Evolutionary conservation across 2,797 vertebrate genomes (phyloP).

Genomic region (Pipistrellus nathusii): DNA sequence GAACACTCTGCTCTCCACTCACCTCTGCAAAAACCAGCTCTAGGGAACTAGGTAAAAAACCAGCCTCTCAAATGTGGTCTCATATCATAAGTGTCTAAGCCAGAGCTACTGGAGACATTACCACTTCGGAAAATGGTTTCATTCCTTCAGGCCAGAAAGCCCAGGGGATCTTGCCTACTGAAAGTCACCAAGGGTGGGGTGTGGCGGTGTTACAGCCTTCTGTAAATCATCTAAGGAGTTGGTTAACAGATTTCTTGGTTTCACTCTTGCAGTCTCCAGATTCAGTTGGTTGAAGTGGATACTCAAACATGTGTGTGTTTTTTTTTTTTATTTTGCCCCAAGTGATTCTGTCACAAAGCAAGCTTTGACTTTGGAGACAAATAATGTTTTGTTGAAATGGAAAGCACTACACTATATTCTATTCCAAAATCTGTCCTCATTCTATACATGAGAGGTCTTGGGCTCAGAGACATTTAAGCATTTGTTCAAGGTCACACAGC

Average conservation of each 20-base stretch:
- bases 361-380: neutral
- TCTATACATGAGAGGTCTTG: slow-evolving; percentile 1
- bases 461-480: slow-evolving; percentile 22
- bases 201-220: neutral
- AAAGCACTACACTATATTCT: neutral
- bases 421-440: neutral
- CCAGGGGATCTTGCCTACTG: slow-evolving; percentile 14
- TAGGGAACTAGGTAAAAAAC: slow-evolving; percentile 25
- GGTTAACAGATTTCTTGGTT: neutral
- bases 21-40: slow-evolving; percentile 44
- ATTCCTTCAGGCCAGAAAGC: slow-evolving; percentile 51
- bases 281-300: neutral
- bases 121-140: slow-evolving; percentile 47
- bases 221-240: slow-evolving; percentile 16
- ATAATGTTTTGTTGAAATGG: neutral
- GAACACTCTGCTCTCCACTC: slow-evolving; percentile 13
- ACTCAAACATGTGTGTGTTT: neutral
- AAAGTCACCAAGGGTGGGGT: neutral
- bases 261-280: neutral
- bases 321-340: neutral
- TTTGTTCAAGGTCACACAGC: neutral
- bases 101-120: slow-evolving; percentile 23
- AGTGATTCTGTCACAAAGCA: slow-evolving; percentile 45
- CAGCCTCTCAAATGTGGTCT: neutral
- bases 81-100: neutral